phyloP scores from a whole-genome alignment of 2,797 vertebrate species.

The Mergus octosetaceus region DNA sequence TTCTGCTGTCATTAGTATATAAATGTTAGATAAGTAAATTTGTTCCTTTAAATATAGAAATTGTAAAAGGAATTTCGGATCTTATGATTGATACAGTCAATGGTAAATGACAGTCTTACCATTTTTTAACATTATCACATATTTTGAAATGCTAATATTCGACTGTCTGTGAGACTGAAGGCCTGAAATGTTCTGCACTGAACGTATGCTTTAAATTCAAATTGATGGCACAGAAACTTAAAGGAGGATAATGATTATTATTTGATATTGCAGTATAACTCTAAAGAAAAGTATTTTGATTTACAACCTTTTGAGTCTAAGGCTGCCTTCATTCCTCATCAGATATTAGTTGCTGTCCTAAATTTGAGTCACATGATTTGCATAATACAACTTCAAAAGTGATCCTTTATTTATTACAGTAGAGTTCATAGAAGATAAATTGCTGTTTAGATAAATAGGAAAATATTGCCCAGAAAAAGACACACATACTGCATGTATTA shows the following conservation, averaged over 20 bases:
- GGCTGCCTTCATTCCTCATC: background rate
- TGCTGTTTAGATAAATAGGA: background rate
- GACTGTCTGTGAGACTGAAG: background rate
- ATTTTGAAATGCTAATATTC: slow-evolving; percentile 39
- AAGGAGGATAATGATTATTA: background rate
- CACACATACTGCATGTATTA: background rate
- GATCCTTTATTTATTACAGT: background rate
- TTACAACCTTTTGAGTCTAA: background rate
- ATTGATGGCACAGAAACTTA: background rate
- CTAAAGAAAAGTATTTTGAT: background rate
- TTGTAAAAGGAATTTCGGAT: slow-evolving; percentile 19
- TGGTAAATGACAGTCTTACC: background rate
- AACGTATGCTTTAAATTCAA: slow-evolving; percentile 26
- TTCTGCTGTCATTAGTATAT: slow-evolving; percentile 26
- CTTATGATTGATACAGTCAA: slow-evolving; percentile 14
- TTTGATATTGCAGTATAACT: background rate
- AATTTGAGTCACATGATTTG: background rate
- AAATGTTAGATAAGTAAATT: slow-evolving; percentile 32
- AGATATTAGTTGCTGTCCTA: slow-evolving; percentile 5
- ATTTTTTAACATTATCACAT: slow-evolving; percentile 14
- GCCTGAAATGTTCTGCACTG: background rate
- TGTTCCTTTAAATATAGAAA: slow-evolving; percentile 7
- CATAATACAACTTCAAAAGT: background rate
- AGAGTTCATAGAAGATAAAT: background rate
- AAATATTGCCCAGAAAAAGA: background rate